Evolutionary conservation across 2,888 invertebrate genomes (phyloP).

Genomic region (Macrophya alboannulata): DNA sequence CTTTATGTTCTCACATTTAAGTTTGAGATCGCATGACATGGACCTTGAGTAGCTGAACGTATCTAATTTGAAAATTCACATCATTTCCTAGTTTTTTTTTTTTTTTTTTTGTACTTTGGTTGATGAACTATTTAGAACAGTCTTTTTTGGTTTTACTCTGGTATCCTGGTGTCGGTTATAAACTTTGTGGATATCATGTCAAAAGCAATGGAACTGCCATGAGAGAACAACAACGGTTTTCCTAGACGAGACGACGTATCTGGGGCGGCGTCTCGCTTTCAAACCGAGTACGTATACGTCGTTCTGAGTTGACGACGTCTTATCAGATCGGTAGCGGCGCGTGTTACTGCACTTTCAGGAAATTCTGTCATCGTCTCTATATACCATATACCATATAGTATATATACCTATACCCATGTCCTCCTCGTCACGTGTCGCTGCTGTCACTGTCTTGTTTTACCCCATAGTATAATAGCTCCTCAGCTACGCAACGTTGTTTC

Average conservation of each 20-base stretch:
- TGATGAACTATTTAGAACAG: background rate
- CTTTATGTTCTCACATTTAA: background rate
- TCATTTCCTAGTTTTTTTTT: background rate
- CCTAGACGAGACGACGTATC: slow-evolving; percentile 28
- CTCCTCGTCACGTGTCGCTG: background rate
- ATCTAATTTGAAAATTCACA: background rate
- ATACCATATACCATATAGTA: background rate
- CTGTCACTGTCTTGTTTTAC: background rate
- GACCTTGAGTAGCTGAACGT: background rate
- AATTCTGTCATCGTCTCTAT: slow-evolving; percentile 1
- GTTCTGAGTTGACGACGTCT: slow-evolving; percentile 13
- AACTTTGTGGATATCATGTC: background rate
- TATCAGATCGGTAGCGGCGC: slow-evolving; percentile 45
- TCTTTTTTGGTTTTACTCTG: background rate
- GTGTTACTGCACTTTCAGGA: slow-evolving; percentile 37
- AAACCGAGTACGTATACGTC: slow-evolving; percentile 16
- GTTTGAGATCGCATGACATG: background rate
- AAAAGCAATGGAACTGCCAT: background rate
- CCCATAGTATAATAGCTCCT: too few species aligned
- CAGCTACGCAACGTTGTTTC: background rate
- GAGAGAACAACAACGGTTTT: slow-evolving; percentile 30
- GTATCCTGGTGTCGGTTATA: background rate
- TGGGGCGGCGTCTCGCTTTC: slow-evolving; percentile 41
- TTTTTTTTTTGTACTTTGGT: background rate
- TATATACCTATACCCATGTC: background rate